Percentiles rank a stretch among this genome's conserved stretches.
Evolutionary conservation across 2,888 invertebrate genomes (phyloP).

Genomic region (Eupeodes luniger): DNA sequence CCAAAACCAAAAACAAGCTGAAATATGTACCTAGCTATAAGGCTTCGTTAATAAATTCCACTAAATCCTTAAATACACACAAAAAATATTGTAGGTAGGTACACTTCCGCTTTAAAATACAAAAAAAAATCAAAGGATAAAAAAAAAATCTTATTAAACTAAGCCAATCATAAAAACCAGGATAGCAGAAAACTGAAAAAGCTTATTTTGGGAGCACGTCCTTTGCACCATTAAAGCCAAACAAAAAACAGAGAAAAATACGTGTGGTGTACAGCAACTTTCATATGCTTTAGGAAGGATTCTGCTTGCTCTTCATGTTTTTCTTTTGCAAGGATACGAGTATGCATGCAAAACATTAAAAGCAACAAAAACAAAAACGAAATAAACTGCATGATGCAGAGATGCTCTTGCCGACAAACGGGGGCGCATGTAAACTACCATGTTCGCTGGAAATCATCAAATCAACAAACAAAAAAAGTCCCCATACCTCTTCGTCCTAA

Average conservation of each 20-base stretch:
- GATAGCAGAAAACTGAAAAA: constrained; percentile 67
- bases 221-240: constrained; percentile 23
- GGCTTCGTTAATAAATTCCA: constrained; percentile 48
- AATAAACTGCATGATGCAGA: constrained; percentile 67
- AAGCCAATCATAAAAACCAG: constrained; percentile 75
- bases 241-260: constrained; percentile 17
- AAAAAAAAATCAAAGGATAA: constrained; percentile 1
- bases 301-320: constrained; percentile 1
- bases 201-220: constrained; percentile 50
- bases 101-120: constrained; percentile 39
- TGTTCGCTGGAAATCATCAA: constrained; percentile 72
- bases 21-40: background rate
- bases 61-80: constrained; percentile 56
- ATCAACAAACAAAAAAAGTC: constrained; percentile 64
- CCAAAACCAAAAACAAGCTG: background rate
- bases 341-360: constrained; percentile 2
- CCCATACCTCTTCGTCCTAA: background rate
- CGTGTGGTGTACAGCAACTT: no score
- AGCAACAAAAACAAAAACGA: constrained; percentile 3
- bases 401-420: constrained; percentile 66
- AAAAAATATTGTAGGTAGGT: constrained; percentile 33
- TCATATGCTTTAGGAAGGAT: constrained; percentile 19
- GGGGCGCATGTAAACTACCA: constrained; percentile 70
- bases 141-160: constrained; percentile 66
- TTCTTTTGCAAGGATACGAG: background rate